A percentile compares a stretch with the other conserved stretches of the same genome.
phyloP scores from a whole-genome alignment of 2,797 vertebrate genomes.

The Distichodus sexfasciatus region DNA sequence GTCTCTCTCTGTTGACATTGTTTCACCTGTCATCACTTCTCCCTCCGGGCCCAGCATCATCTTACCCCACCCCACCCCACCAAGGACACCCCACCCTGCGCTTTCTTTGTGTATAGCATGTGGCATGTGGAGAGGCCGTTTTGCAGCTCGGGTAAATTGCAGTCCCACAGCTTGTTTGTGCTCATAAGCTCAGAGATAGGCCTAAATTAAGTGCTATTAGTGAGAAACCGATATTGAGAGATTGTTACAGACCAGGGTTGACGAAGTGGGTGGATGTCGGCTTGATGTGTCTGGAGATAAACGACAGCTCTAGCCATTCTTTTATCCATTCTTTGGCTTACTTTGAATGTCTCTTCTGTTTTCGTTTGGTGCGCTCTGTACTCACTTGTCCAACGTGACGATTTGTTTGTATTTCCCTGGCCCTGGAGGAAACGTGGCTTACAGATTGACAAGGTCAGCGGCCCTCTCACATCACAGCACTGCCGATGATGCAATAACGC shows the following conservation, averaged over 20 bases:
- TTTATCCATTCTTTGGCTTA: neutral
- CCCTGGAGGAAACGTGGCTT: constrained; percentile 15
- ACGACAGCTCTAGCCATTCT: neutral
- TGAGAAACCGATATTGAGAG: neutral
- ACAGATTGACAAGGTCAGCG: constrained; percentile 30
- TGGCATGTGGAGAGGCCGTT: neutral
- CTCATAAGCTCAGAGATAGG: neutral
- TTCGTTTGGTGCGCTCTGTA: no score
- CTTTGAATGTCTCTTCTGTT: no score
- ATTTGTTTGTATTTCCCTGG: neutral
- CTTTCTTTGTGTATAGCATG: neutral
- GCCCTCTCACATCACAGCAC: neutral
- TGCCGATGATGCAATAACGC: constrained; percentile 29
- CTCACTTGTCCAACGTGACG: no score
- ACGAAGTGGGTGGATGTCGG: neutral
- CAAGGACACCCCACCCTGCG: neutral
- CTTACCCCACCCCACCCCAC: neutral
- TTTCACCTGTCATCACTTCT: no score
- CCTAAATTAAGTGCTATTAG: neutral
- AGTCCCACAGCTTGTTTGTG: neutral
- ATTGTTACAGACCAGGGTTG: neutral
- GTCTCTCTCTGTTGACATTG: neutral
- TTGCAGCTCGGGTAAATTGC: neutral
- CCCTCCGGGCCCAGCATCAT: no score
- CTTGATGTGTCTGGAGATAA: neutral